These are phyloP conservation scores for Labia minor DNA, from an alignment of 2,888 invertebrate species.

Conservation along the genomic window DNA sequence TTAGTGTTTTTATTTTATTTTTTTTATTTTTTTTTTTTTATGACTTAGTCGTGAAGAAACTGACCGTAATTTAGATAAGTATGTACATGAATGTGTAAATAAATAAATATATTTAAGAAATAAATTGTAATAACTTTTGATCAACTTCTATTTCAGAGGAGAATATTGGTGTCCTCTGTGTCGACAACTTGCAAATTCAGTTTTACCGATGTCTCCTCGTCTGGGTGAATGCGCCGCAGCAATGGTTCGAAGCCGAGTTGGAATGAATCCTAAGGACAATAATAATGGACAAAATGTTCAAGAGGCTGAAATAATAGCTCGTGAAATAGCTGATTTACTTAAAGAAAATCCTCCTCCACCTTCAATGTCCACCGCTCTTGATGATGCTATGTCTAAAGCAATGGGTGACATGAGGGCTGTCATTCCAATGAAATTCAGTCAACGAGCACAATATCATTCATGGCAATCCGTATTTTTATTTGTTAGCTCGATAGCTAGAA, in stretches of 20 bases:
- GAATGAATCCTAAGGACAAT: slow-evolving; percentile 32
- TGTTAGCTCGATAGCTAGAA: slow-evolving; percentile 78
- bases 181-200: slow-evolving; percentile 81
- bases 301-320: slow-evolving; percentile 31
- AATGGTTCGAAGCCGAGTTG: slow-evolving; percentile 48
- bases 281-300: slow-evolving; percentile 32
- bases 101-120: too few species aligned
- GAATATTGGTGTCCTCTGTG: slow-evolving; percentile 94
- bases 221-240: slow-evolving; percentile 55
- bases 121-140: too few species aligned
- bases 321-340: slow-evolving; percentile 47
- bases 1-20: too few species aligned
- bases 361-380: slow-evolving; percentile 57
- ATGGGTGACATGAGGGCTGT: slow-evolving; percentile 91
- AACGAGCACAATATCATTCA: slow-evolving; percentile 49
- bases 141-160: slow-evolving; percentile 44
- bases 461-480: slow-evolving; percentile 73
- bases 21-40: too few species aligned
- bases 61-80: too few species aligned
- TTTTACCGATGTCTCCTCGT: slow-evolving; percentile 70
- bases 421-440: slow-evolving; percentile 69
- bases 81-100: too few species aligned
- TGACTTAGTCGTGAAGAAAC: too few species aligned
- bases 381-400: slow-evolving; percentile 80
- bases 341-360: slow-evolving; percentile 55